Evolutionary conservation across 1,140 invertebrate species (phyloP).

Genomic region (Colletes latitarsis): DNA sequence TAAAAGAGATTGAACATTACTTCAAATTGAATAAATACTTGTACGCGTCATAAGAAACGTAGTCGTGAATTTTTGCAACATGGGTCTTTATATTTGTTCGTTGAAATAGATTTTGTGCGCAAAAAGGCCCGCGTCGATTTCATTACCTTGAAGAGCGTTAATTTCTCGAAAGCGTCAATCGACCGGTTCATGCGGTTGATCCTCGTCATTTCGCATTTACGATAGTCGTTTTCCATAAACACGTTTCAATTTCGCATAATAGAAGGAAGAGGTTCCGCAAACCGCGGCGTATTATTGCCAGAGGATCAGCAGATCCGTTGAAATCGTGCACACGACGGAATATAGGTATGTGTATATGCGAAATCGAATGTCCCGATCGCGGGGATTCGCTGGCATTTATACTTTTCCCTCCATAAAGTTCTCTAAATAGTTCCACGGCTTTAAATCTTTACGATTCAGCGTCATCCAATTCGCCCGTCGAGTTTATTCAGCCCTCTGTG

Average conservation of each 20-base stretch:
- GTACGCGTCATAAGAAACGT: too few species aligned
- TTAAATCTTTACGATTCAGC: constrained; percentile 16
- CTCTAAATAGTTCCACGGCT: constrained; percentile 2
- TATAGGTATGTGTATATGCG: background rate
- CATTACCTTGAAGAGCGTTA: background rate
- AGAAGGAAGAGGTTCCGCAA: background rate
- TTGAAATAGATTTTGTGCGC: too few species aligned
- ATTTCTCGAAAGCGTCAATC: constrained; percentile 33
- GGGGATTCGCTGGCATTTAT: background rate
- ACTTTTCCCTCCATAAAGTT: background rate
- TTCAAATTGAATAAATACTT: too few species aligned
- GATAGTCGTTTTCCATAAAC: constrained; percentile 64
- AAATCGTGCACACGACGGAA: constrained; percentile 41
- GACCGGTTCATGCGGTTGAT: constrained; percentile 27
- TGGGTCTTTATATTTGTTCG: too few species aligned
- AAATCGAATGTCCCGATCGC: background rate
- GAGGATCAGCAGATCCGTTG: constrained; percentile 24
- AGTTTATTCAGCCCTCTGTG: background rate
- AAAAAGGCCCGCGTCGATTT: too few species aligned
- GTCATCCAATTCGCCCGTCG: background rate
- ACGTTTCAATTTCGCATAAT: constrained; percentile 68
- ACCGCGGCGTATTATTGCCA: background rate
- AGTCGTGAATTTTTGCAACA: too few species aligned
- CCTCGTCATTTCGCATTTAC: constrained; percentile 54
- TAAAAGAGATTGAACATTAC: too few species aligned